Evolutionary conservation across 2,113 vertebrate genomes (phyloP).

Genomic region (Podilymbus podiceps): DNA sequence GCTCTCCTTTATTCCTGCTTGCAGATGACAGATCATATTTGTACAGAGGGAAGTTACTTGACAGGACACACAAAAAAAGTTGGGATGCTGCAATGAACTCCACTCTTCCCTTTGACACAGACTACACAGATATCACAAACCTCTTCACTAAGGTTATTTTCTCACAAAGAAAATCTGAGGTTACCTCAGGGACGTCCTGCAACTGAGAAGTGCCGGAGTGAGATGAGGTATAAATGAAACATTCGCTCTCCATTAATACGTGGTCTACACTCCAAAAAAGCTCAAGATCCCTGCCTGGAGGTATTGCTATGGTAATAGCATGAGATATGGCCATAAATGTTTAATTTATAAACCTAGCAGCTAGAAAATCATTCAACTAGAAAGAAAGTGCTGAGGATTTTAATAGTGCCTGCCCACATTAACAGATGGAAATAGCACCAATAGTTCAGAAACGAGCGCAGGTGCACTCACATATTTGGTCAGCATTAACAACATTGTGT

Average conservation of each 20-base stretch:
- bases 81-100: not conserved
- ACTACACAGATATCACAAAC: not conserved
- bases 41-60: not conserved
- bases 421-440: constrained; percentile 29
- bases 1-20: not conserved
- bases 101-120: not conserved
- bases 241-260: not conserved
- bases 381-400: constrained; percentile 39
- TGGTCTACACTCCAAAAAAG: not conserved
- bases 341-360: constrained; percentile 50
- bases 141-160: not conserved
- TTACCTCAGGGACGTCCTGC: not conserved
- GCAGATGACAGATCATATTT: not conserved
- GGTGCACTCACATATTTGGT: not conserved
- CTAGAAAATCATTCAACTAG: constrained; percentile 52
- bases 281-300: not conserved
- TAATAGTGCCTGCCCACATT: constrained; percentile 31
- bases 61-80: not conserved
- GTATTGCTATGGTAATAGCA: constrained; percentile 3
- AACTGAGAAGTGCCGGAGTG: not conserved
- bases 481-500: not conserved
- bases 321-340: constrained; percentile 1
- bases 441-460: not conserved
- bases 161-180: not conserved
- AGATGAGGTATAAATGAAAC: constrained; percentile 36